phyloP scores from a whole-genome alignment of 2,113 vertebrate genomes.

The Gadus macrocephalus region DNA sequence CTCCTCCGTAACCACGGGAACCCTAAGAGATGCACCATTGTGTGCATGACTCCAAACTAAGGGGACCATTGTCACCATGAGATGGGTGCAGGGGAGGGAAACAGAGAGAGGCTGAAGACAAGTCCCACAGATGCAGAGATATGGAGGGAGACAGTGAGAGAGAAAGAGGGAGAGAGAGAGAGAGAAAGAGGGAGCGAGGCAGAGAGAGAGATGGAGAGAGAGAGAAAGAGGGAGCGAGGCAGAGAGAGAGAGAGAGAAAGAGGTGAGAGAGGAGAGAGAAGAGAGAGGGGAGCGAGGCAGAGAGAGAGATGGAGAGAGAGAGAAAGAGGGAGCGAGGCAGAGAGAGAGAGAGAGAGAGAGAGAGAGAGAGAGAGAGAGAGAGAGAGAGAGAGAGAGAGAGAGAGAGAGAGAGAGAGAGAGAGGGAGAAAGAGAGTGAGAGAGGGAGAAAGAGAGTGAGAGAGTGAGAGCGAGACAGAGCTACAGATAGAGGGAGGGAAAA shows the following conservation, averaged over 20 bases:
- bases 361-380: conserved; percentile 28
- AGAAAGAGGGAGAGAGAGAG: conserved; percentile 16
- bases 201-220: conserved; percentile 26
- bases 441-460: conserved; percentile 21
- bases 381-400: conserved; percentile 12
- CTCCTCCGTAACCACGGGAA: conserved; percentile 32
- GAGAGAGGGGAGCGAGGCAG: too few species aligned
- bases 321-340: neutral
- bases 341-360: conserved; percentile 12
- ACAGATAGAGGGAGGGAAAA: neutral
- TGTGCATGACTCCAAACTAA: conserved; percentile 40
- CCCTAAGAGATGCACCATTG: conserved; percentile 54
- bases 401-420: conserved; percentile 16
- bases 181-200: too few species aligned
- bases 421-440: conserved; percentile 17
- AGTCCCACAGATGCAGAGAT: neutral
- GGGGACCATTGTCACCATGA: conserved; percentile 51
- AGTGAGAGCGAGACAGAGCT: neutral
- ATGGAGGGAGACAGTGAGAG: conserved; percentile 22
- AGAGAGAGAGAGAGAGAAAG: conserved; percentile 17
- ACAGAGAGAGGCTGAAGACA: neutral
- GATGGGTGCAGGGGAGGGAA: conserved; percentile 44
- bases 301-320: too few species aligned
- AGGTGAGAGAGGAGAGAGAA: too few species aligned
- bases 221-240: conserved; percentile 19